phyloP scores from a whole-genome alignment of 2,797 vertebrate species.

The Poecilia gillii region DNA sequence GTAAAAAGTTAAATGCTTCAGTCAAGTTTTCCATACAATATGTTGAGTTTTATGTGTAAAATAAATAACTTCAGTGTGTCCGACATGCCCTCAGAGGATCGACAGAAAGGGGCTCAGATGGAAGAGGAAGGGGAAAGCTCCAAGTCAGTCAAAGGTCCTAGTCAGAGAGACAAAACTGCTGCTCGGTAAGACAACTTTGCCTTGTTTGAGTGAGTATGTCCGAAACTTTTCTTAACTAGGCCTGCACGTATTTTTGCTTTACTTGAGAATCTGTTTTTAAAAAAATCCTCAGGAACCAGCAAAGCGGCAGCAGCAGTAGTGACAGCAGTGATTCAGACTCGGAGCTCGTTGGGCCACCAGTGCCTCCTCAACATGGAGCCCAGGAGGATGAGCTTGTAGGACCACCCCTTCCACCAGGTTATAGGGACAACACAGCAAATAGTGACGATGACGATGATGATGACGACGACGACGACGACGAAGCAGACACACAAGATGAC shows the following conservation, averaged over 20 bases:
- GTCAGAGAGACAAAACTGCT: slow-evolving; percentile 40
- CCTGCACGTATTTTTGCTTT: not conserved
- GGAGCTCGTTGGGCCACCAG: slow-evolving; percentile 82
- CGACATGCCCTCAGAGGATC: slow-evolving; percentile 63
- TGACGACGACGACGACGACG: slow-evolving; percentile 78
- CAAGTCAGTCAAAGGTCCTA: slow-evolving; percentile 53
- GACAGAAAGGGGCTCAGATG: slow-evolving; percentile 69
- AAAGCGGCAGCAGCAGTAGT: slow-evolving; percentile 58
- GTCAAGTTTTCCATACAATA: not conserved
- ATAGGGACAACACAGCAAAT: slow-evolving; percentile 74
- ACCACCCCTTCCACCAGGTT: slow-evolving; percentile 84
- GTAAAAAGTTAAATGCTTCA: not conserved
- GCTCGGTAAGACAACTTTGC: slow-evolving; percentile 73
- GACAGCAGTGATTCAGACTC: slow-evolving; percentile 72
- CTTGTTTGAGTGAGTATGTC: not conserved
- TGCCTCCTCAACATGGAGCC: slow-evolving; percentile 61
- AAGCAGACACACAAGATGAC: slow-evolving; percentile 64
- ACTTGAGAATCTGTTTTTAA: not conserved
- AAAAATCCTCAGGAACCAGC: slow-evolving; percentile 52
- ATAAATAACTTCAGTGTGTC: not conserved
- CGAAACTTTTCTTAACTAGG: not conserved
- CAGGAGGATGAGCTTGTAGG: slow-evolving; percentile 78
- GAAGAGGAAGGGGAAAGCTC: slow-evolving; percentile 76
- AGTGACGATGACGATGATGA: slow-evolving; percentile 81
- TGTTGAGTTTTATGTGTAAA: not conserved